These are phyloP conservation scores for Chionodraco myersi DNA, from an alignment of 2,113 vertebrate species.

Conservation along the genomic window DNA sequence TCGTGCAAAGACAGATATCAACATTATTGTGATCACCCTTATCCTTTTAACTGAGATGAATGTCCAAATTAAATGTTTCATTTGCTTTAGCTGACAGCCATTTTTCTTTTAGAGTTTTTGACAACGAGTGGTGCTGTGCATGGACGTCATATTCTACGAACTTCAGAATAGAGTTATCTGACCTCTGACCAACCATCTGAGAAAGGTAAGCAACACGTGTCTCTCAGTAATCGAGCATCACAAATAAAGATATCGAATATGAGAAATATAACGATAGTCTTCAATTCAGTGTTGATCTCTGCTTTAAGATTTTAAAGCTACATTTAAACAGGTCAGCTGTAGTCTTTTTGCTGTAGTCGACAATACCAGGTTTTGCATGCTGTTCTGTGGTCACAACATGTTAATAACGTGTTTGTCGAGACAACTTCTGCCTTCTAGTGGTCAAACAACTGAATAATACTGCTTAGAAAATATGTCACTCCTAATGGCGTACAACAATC, in stretches of 20 bases:
- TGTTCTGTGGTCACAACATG: no score
- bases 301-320: not conserved
- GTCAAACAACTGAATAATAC: not conserved
- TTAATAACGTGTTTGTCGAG: no score
- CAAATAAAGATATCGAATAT: not conserved
- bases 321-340: not conserved
- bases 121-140: not conserved
- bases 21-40: not conserved
- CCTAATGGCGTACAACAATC: not conserved
- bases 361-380: no score
- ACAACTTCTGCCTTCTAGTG: not conserved
- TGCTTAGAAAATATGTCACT: conserved; percentile 9
- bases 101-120: not conserved
- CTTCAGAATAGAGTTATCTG: not conserved
- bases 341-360: no score
- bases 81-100: not conserved
- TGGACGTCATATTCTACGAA: not conserved
- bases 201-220: not conserved
- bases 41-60: not conserved
- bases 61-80: not conserved
- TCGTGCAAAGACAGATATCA: not conserved
- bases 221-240: not conserved
- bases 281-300: not conserved
- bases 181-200: not conserved
- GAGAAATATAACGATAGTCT: not conserved